These are phyloP conservation scores for Aurelia sp. DNA, from an alignment of 30 jellyfish, hydroid and myxozoan genomes.

Conservation along the genomic window DNA sequence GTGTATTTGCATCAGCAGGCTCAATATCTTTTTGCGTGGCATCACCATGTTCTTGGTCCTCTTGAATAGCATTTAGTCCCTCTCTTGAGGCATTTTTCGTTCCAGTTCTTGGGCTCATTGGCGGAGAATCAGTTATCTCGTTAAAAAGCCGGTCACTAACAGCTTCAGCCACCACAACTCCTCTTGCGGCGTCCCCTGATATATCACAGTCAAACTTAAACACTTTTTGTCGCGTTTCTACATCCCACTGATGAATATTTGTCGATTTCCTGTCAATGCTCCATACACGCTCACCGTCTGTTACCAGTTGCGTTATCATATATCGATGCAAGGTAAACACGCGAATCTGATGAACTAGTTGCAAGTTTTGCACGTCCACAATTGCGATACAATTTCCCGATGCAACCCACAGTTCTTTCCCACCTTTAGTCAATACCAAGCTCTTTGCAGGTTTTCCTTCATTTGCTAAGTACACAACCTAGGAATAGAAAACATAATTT, in stretches of 20 bases:
- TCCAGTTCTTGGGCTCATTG: conserved; percentile 6
- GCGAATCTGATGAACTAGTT: conserved; percentile 48
- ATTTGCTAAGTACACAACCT: conserved; percentile 82
- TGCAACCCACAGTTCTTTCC: conserved; percentile 89
- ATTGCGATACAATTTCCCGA: conserved; percentile 88
- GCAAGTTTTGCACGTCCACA: conserved; percentile 39
- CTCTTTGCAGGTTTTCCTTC: conserved; percentile 84
- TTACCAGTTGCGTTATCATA: conserved; percentile 55
- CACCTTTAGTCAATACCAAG: conserved; percentile 61
- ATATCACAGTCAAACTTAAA: conserved; percentile 70
- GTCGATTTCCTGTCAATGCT: conserved; percentile 64
- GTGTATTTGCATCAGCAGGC: neutral
- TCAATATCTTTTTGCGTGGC: neutral
- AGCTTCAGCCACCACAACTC: conserved; percentile 35
- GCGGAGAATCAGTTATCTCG: conserved; percentile 43
- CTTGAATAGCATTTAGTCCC: too few relatives aligned
- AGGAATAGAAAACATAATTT: neutral
- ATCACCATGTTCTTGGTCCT: too few relatives aligned
- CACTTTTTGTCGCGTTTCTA: conserved; percentile 47
- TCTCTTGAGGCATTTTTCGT: neutral
- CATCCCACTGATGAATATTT: conserved; percentile 85
- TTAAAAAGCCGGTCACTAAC: conserved; percentile 27
- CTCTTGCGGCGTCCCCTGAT: conserved; percentile 23
- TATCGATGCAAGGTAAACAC: conserved; percentile 60
- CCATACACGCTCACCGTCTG: conserved; percentile 83